These are phyloP conservation scores for Gavia stellata DNA, from an alignment of 2,113 vertebrate species.

Conservation along the genomic window DNA sequence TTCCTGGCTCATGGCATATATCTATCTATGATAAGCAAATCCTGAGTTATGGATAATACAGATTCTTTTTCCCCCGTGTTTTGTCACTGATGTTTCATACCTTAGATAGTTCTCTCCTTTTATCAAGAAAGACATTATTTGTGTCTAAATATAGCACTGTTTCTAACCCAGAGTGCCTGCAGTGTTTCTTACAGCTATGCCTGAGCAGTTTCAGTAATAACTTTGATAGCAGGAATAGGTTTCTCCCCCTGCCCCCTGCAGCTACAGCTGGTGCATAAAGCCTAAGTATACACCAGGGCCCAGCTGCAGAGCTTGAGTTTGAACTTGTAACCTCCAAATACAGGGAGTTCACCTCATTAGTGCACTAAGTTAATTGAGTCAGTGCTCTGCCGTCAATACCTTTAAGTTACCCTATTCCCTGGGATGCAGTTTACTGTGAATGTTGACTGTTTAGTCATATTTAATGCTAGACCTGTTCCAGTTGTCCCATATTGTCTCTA, in stretches of 20 bases:
- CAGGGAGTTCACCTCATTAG: slow-evolving; percentile 72
- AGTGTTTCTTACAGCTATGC: slow-evolving; percentile 57
- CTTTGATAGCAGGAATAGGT: slow-evolving; percentile 63
- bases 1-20: not conserved
- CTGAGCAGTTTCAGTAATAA: slow-evolving; percentile 63
- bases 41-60: not conserved
- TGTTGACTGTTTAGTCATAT: slow-evolving; percentile 46
- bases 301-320: slow-evolving; percentile 55
- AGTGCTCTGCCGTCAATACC: slow-evolving; percentile 63
- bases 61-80: not conserved
- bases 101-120: not conserved
- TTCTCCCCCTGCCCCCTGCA: slow-evolving; percentile 55
- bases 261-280: slow-evolving; percentile 63
- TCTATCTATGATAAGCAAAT: slow-evolving; percentile 12
- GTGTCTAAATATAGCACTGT: slow-evolving; percentile 55
- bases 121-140: slow-evolving; percentile 48
- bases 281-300: slow-evolving; percentile 66
- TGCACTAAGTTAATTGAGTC: slow-evolving; percentile 65
- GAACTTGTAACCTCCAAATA: slow-evolving; percentile 65
- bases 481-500: not conserved
- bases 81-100: not conserved
- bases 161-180: slow-evolving; percentile 57
- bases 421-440: slow-evolving; percentile 29
- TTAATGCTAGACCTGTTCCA: slow-evolving; percentile 6
- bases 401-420: slow-evolving; percentile 59